phyloP scores from a whole-genome alignment of 1,140 invertebrate species.

The Bombus affinis region DNA sequence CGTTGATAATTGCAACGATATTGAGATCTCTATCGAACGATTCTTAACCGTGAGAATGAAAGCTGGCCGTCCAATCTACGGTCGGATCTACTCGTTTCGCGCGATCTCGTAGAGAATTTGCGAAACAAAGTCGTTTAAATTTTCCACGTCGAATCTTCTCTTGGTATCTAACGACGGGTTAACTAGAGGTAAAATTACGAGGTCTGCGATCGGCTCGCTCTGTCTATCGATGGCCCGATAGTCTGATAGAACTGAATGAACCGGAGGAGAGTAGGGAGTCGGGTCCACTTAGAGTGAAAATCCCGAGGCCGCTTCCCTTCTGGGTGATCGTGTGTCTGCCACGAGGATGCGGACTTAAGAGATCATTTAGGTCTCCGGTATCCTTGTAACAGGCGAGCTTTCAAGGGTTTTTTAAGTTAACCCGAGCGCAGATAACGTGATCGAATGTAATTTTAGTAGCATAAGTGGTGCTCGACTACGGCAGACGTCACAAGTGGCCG shows the following conservation, averaged over 20 bases:
- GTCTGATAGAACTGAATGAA: conserved; percentile 14
- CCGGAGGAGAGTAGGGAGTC: neutral
- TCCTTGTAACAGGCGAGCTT: conserved; percentile 72
- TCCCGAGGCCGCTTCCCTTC: conserved; percentile 25
- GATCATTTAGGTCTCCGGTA: conserved; percentile 70
- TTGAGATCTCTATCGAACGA: too few species aligned
- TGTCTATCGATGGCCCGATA: neutral
- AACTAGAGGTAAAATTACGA: conserved; percentile 11
- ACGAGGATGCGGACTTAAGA: conserved; percentile 68
- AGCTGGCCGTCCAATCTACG: accelerated
- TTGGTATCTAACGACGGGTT: neutral
- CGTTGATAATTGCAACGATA: neutral
- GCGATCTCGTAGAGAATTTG: neutral
- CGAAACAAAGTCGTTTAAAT: too few species aligned
- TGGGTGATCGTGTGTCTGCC: conserved; percentile 54
- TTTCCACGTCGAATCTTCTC: neutral
- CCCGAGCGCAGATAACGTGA: conserved; percentile 79
- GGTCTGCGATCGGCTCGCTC: neutral
- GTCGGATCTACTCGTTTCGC: too few species aligned
- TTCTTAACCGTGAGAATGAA: too few species aligned
- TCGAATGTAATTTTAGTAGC: conserved; percentile 83
- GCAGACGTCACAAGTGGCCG: conserved; percentile 81
- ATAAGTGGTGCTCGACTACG: conserved; percentile 80
- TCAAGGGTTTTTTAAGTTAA: conserved; percentile 79
- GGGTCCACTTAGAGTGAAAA: conserved; percentile 3